These are phyloP conservation scores for Phylloscopus trochilus DNA, from an alignment of 2,113 vertebrate species.

Conservation along the genomic window DNA sequence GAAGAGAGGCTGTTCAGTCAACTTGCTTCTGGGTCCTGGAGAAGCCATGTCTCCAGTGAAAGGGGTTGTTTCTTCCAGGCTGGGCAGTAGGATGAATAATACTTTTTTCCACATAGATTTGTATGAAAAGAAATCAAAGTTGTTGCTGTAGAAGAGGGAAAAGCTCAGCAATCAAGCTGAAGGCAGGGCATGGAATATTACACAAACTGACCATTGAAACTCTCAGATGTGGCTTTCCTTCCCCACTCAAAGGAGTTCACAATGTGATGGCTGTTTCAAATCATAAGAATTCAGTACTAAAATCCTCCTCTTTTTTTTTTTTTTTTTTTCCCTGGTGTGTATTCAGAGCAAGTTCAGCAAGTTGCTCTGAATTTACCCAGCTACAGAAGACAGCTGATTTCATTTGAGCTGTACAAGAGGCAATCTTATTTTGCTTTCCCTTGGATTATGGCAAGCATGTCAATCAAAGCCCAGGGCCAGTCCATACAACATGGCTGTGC, in stretches of 20 bases:
- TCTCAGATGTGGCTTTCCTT: constrained; percentile 41
- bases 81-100: neutral
- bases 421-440: constrained; percentile 21
- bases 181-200: constrained; percentile 4
- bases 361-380: constrained; percentile 10
- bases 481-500: neutral
- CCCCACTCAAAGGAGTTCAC: neutral
- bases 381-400: neutral
- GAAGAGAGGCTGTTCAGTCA: neutral
- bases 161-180: neutral
- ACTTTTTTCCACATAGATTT: neutral
- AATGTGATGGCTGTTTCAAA: neutral
- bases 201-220: constrained; percentile 2
- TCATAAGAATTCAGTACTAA: neutral
- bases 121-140: neutral
- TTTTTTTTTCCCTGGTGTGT: neutral
- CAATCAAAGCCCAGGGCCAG: constrained; percentile 1
- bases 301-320: neutral
- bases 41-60: neutral
- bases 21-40: neutral
- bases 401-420: neutral
- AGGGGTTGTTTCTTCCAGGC: neutral
- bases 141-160: neutral
- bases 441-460: neutral
- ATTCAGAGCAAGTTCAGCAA: neutral